phyloP scores from a whole-genome alignment of 2,797 vertebrate genomes.

The Trachops cirrhosus region DNA sequence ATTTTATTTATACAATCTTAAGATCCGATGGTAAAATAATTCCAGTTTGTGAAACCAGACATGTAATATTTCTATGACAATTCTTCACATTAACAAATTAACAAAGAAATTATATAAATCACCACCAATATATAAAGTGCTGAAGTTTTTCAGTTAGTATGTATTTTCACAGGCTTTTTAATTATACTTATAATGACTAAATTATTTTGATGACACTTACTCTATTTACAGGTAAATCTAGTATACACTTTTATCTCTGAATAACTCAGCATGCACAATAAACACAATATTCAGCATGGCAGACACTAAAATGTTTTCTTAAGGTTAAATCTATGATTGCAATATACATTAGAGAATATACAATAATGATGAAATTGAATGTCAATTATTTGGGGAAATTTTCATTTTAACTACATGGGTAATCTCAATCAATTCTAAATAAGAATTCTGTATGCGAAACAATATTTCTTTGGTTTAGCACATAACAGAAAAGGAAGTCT shows the following conservation, averaged over 20 bases:
- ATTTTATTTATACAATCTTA: neutral
- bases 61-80: neutral
- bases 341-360: neutral
- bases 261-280: neutral
- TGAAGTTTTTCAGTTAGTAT: neutral
- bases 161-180: neutral
- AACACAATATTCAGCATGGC: neutral
- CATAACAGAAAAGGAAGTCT: neutral
- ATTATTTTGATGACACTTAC: neutral
- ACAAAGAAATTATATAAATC: neutral
- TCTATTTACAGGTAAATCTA: neutral
- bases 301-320: neutral
- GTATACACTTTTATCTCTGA: neutral
- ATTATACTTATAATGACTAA: neutral
- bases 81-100: neutral
- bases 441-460: neutral
- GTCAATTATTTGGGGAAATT: neutral
- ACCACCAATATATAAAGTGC: neutral
- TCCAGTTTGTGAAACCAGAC: neutral
- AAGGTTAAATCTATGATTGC: neutral
- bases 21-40: neutral
- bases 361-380: neutral
- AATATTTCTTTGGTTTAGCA: neutral
- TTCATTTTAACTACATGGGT: neutral
- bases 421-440: neutral